These are phyloP conservation scores for Etheostoma cragini DNA, from an alignment of 2,113 vertebrate species.

Conservation along the genomic window DNA sequence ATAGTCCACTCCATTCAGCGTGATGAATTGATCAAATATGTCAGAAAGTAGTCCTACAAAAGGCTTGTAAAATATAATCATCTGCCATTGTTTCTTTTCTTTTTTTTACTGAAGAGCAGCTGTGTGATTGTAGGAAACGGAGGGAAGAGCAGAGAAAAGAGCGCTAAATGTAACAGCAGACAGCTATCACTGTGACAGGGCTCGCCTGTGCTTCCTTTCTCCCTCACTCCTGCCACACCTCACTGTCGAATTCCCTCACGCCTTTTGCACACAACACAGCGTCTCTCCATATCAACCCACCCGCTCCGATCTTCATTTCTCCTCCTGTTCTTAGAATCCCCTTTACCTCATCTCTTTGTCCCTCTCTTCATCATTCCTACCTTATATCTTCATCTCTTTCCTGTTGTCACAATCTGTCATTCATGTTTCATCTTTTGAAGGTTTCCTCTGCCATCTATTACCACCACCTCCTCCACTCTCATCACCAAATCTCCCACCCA, in stretches of 20 bases:
- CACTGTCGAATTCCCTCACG: constrained; percentile 22
- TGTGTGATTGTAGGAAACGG: constrained; percentile 53
- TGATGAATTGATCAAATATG: constrained; percentile 10
- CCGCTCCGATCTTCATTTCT: constrained; percentile 23
- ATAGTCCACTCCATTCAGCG: background rate
- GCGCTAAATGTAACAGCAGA: constrained; percentile 70
- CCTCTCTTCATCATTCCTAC: constrained; percentile 6
- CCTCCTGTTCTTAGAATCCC: constrained; percentile 9
- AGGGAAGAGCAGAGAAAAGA: constrained; percentile 45
- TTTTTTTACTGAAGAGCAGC: constrained; percentile 50
- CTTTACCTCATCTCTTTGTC: background rate
- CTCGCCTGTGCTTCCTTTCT: constrained; percentile 42
- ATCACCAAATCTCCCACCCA: background rate
- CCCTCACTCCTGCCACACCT: constrained; percentile 45
- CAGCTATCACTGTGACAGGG: constrained; percentile 63
- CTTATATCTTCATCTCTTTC: background rate
- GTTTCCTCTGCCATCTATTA: constrained; percentile 15
- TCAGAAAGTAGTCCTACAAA: constrained; percentile 27
- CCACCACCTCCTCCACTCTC: background rate
- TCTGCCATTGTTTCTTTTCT: constrained; percentile 37
- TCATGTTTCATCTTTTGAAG: constrained; percentile 39
- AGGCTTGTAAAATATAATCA: constrained; percentile 43
- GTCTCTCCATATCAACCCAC: background rate
- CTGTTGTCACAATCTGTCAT: background rate
- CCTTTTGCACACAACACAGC: constrained; percentile 36